Evolutionary conservation across 2,797 vertebrate species (phyloP).

Genomic region (Diplodus puntazzo): DNA sequence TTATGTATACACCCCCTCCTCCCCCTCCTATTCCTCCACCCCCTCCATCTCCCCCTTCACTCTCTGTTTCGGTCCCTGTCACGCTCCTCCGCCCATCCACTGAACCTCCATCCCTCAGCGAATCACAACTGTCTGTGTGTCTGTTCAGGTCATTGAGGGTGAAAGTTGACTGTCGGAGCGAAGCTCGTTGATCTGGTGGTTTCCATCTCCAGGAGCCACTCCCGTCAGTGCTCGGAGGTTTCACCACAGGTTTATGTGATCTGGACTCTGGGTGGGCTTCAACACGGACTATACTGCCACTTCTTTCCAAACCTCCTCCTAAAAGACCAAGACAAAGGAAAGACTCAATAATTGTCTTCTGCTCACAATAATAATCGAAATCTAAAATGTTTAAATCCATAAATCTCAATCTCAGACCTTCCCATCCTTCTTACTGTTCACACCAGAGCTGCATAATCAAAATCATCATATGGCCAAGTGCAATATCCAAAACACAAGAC

Average conservation of each 20-base stretch:
- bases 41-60: conserved; percentile 60
- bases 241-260: conserved; percentile 88
- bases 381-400: not conserved
- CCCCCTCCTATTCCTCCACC: conserved; percentile 45
- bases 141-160: conserved; percentile 93
- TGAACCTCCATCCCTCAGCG: conserved; percentile 90
- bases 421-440: not conserved
- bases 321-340: conserved; percentile 26
- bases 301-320: conserved; percentile 76
- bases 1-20: conserved; percentile 49
- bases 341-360: not conserved
- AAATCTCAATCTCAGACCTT: not conserved
- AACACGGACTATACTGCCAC: conserved; percentile 90
- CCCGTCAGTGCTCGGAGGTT: conserved; percentile 92
- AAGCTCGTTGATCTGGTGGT: conserved; percentile 88
- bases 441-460: no score
- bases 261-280: conserved; percentile 93
- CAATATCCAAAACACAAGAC: no score
- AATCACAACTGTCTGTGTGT: conserved; percentile 93
- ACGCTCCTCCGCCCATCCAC: conserved; percentile 90
- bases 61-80: conserved; percentile 85
- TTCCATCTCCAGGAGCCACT: conserved; percentile 97
- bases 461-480: no score
- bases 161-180: conserved; percentile 89
- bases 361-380: not conserved